phyloP scores from a whole-genome alignment of 2,797 vertebrate species.

The Typhlichthys subterraneus region DNA sequence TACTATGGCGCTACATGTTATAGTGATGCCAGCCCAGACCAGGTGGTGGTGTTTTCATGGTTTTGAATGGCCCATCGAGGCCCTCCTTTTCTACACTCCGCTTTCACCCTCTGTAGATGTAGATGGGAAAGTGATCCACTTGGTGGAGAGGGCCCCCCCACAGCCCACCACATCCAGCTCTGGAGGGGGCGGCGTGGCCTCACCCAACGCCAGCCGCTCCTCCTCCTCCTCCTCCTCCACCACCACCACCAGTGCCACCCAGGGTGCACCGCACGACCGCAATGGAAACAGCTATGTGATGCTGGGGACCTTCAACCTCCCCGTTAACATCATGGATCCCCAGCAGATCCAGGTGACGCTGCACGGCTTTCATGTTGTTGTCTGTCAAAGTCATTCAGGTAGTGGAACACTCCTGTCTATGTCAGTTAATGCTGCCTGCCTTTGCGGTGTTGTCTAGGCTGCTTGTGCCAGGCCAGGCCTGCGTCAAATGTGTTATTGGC shows the following conservation, averaged over 20 bases:
- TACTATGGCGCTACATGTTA: too few relatives aligned
- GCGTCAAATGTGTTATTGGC: too few relatives aligned
- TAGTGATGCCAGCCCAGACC: too few relatives aligned
- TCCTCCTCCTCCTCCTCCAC: too few relatives aligned
- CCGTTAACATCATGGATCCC: constrained; percentile 79
- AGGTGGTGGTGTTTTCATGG: too few relatives aligned
- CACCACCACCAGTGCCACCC: constrained; percentile 63
- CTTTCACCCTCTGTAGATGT: constrained; percentile 73
- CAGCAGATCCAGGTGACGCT: constrained; percentile 73
- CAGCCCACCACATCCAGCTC: constrained; percentile 73
- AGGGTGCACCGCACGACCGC: constrained; percentile 79
- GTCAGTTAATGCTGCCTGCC: too few relatives aligned
- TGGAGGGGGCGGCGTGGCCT: constrained; percentile 67
- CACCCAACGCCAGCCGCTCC: constrained; percentile 61
- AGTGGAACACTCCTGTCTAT: too few relatives aligned
- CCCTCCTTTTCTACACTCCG: background rate
- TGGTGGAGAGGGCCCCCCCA: constrained; percentile 87
- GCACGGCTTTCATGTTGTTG: background rate
- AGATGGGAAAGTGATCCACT: constrained; percentile 87
- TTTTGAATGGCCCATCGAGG: too few relatives aligned
- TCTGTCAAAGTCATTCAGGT: background rate
- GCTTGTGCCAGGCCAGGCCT: too few relatives aligned
- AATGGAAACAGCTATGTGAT: constrained; percentile 88
- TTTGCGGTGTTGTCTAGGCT: too few relatives aligned
- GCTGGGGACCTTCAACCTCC: constrained; percentile 89